Percentiles rank a stretch among this genome's conserved stretches.
Evolutionary conservation across 2,113 vertebrate species (phyloP).

Genomic region (Bos indicus): DNA sequence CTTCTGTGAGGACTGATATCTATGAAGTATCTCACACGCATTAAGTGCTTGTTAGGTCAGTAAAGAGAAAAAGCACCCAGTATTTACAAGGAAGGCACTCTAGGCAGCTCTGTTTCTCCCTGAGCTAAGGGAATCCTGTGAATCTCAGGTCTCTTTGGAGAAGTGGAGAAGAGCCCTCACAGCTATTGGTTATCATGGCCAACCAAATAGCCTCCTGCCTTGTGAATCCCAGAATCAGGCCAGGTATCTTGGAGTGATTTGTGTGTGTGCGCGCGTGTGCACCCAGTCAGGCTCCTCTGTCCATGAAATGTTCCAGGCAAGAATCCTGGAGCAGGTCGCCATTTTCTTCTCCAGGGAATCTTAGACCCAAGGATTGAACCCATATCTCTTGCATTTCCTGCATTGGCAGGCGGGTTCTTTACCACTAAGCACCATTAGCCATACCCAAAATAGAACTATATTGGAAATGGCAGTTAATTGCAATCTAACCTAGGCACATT

Average conservation of each 20-base stretch:
- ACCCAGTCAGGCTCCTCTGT: background rate
- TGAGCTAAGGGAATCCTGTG: background rate
- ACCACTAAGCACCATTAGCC: background rate
- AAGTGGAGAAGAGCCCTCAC: background rate
- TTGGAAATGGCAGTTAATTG: background rate
- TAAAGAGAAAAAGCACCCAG: background rate
- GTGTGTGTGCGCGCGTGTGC: rapidly evolving
- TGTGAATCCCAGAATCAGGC: background rate
- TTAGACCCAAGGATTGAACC: background rate
- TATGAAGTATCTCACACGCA: background rate
- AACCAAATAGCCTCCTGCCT: background rate
- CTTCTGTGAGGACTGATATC: background rate
- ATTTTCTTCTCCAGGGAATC: background rate
- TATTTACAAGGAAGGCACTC: background rate
- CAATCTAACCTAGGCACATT: background rate
- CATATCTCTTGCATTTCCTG: background rate
- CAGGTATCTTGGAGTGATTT: background rate
- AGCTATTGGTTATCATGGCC: background rate
- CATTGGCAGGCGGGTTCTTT: background rate
- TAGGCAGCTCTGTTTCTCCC: background rate
- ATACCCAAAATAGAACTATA: background rate
- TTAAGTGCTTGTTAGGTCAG: background rate
- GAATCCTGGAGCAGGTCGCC: background rate
- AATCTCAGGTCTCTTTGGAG: background rate
- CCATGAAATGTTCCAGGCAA: background rate